Evolutionary conservation across 2,888 invertebrate genomes (phyloP).

Genomic region (Steinernema carpocapsae): DNA sequence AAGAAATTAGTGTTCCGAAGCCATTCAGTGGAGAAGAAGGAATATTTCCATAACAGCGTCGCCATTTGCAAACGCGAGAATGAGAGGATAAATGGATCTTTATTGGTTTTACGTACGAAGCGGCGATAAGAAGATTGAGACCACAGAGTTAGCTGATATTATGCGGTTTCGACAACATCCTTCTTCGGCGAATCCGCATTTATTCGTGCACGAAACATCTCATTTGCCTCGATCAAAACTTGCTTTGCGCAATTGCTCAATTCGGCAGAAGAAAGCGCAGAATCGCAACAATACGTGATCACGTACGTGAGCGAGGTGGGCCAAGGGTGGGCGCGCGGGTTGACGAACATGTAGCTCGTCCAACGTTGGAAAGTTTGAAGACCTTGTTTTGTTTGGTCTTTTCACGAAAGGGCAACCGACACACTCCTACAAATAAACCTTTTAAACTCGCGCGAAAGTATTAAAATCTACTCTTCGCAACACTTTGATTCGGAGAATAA

Average conservation of each 20-base stretch:
- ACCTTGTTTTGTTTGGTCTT: too few species aligned
- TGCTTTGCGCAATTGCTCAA: conserved; percentile 11
- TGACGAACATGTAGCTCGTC: too few species aligned
- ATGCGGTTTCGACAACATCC: conserved; percentile 5
- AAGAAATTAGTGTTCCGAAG: conserved; percentile 32
- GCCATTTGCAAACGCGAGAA: conserved; percentile 26
- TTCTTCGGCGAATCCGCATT: conserved; percentile 18
- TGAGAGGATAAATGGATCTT: conserved; percentile 33
- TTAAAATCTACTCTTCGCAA: background rate
- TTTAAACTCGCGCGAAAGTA: background rate
- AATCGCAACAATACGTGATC: too few species aligned
- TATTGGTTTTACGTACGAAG: conserved; percentile 34
- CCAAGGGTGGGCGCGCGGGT: too few species aligned
- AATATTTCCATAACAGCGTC: conserved; percentile 29
- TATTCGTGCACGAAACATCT: conserved; percentile 21
- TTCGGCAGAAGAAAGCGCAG: background rate
- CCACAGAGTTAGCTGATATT: conserved; percentile 30
- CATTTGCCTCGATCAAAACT: conserved; percentile 30
- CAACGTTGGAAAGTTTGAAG: too few species aligned
- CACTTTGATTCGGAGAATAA: background rate
- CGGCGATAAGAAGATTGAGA: conserved; percentile 31
- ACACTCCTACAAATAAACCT: too few species aligned
- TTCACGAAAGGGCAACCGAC: too few species aligned
- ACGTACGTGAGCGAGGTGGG: too few species aligned
- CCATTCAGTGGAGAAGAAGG: conserved; percentile 13